Evolutionary conservation across 1,140 invertebrate genomes (phyloP), one percentile per base, ranked within the genome.

Genomic region (Atta cephalotes): DNA sequence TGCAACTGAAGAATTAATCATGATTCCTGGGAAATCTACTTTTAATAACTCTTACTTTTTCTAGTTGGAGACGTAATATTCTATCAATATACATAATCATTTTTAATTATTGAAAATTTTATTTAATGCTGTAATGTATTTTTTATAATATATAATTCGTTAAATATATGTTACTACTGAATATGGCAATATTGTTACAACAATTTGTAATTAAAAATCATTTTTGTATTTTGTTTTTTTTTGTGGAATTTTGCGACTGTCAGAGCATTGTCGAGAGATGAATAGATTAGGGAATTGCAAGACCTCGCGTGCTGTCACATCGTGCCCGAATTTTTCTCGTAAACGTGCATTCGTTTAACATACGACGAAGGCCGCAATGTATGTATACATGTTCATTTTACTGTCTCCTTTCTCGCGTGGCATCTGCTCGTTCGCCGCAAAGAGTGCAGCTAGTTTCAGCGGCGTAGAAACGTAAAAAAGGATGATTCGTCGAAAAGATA

Each of bases 401-500:
- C 39, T 63, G 58, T 86, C 70, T 81, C 60, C 82, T 80, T 89
- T 89, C 63, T 78, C 82, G 62, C 62, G 62, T 56, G 84, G 68
- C 87, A 89, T 87, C 82, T 89, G 84, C 77, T 66, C 82, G 86
- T 49, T 87, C 70, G 66, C 60, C 62, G 78, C 76, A 21, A 76
- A 35, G 56, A 76, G 66, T 58, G 49, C 58, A 65, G 88, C 72
- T 45, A 28, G 77, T 70, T 79, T 66, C n/a, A 84, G 49, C 63
- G 78, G 82, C 45, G 68, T 60, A 49, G 68, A 90, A 76, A 90
- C n/a, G 80, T 85, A 91, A 91, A 91, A 85, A 90, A 77, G 68
- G 76, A 90, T 65, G 86, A 90, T 91, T 90, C 89, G 89, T 90
- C 68, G 87, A 91, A 91, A 90, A 90, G 90, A 91, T 90, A 91